Base-by-base conservation (phyloP, 2,888 invertebrate genomes). In the Protodeltote pygarga region DNA sequence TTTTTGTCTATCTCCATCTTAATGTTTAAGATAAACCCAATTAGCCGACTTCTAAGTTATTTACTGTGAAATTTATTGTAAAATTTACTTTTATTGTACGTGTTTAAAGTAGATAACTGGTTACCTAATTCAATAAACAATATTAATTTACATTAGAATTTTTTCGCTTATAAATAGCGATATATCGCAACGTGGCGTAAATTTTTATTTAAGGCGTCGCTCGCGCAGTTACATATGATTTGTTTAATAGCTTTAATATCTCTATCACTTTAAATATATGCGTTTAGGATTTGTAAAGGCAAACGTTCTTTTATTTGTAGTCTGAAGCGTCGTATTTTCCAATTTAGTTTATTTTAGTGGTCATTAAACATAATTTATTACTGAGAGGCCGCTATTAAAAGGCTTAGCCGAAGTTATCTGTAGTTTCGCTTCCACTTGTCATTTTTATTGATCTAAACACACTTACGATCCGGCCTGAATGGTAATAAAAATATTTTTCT, bases 301-400 rank as follows among this genome's bases (percentile, higher is more conserved):
- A 54, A 58, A 51, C 48, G 39, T 51, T 68, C 39, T 61, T 64
- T 66, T 64, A 58, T 71, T 73, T 71, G 62, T 66, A 66, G 51
- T 67, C 51, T 53, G 54, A 54, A 66, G 48, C 67, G 65, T 71
- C 68, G 73, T 69, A 76, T 77, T 77, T 77, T 75, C 74, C 73
- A 74, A 77, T 77, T 75, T 73, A 79, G 80, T 76, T 73, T 71
- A 77, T 75, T 81, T 76, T 75, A 78, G 71, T 77, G 68, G 65
- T 78, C 79, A 77, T 83, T 81, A 83, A 81, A 75, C 46, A 65
- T 73, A 79, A 83, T 84, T 82, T 83, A 83, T 79, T 60, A 65
- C 73, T 52, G 25, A 47, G 52, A 60, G 65, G 50, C 67, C 45
- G 69, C 73, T 71, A 75, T 77, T 79, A 78, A 78, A 73, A 65